phyloP scores from a whole-genome alignment of 2,888 invertebrate species.

The Willowsia nigromaculata region DNA sequence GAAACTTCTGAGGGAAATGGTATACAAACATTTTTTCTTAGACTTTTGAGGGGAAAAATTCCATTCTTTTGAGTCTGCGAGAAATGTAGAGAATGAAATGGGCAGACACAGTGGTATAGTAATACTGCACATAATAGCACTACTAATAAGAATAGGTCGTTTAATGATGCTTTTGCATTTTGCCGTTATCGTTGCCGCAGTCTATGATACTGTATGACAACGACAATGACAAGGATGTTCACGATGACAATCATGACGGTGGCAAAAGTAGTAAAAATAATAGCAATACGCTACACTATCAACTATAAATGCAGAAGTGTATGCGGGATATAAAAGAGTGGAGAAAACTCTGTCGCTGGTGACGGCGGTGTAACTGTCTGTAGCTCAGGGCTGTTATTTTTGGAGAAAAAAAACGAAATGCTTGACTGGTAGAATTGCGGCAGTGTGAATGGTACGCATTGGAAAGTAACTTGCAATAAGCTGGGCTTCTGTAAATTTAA shows the following conservation, averaged over 20 bases:
- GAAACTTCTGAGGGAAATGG: no score
- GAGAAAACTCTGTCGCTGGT: slow-evolving; percentile 13
- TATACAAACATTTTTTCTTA: neutral
- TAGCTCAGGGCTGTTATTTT: slow-evolving; percentile 68
- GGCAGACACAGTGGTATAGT: neutral
- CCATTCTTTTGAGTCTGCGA: neutral
- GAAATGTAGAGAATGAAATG: neutral
- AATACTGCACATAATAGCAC: neutral
- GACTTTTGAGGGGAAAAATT: neutral
- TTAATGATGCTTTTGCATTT: slow-evolving; percentile 35
- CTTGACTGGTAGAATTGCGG: slow-evolving; percentile 28
- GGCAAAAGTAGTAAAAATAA: slow-evolving; percentile 41
- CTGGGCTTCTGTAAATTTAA: neutral
- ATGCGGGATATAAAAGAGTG: neutral
- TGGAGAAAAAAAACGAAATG: slow-evolving; percentile 28
- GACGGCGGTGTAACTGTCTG: neutral
- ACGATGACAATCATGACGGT: slow-evolving; percentile 13
- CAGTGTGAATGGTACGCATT: neutral
- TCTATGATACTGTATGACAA: slow-evolving; percentile 28
- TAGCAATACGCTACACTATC: slow-evolving; percentile 30
- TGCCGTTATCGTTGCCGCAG: slow-evolving; percentile 48
- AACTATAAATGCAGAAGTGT: neutral
- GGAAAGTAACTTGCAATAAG: neutral
- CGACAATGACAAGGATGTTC: neutral
- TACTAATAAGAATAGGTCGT: slow-evolving; percentile 46